Percentiles rank a stretch among this genome's conserved stretches.
Evolutionary conservation across 2,888 invertebrate genomes (phyloP).

Genomic region (Campaea margaritaria): DNA sequence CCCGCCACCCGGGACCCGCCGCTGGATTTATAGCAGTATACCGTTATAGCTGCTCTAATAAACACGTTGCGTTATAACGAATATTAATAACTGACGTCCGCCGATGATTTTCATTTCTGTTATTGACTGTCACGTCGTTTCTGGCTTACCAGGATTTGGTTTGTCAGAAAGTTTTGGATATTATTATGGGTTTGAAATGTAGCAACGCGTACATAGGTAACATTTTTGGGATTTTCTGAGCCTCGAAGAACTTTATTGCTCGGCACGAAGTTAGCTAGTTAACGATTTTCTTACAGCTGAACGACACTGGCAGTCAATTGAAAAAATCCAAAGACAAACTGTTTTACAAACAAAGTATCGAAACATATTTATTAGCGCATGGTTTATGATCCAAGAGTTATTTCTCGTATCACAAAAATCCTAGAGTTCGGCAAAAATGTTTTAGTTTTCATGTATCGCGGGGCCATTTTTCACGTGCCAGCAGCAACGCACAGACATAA

Average conservation of each 20-base stretch:
- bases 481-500: constrained; percentile 81
- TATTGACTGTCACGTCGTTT: constrained; percentile 63
- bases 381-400: constrained; percentile 58
- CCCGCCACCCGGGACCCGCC: constrained; percentile 50
- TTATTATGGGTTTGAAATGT: constrained; percentile 14
- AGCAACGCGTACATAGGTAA: not conserved
- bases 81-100: constrained; percentile 77
- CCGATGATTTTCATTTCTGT: constrained; percentile 69
- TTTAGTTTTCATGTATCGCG: constrained; percentile 67
- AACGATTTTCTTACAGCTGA: constrained; percentile 11
- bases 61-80: constrained; percentile 77
- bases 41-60: constrained; percentile 65
- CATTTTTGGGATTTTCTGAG: not conserved
- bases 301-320: not conserved
- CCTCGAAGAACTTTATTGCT: not conserved
- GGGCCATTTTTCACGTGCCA: constrained; percentile 82
- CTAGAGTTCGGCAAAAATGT: constrained; percentile 54
- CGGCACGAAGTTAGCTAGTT: not conserved
- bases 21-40: constrained; percentile 63
- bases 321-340: constrained; percentile 6
- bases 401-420: constrained; percentile 53
- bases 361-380: constrained; percentile 39
- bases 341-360: constrained; percentile 30
- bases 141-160: constrained; percentile 53
- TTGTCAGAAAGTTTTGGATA: constrained; percentile 41